Evolutionary conservation across 2,888 invertebrate species (phyloP), one percentile per base, ranked within the genome.

Genomic region (Dynastes grantii): DNA sequence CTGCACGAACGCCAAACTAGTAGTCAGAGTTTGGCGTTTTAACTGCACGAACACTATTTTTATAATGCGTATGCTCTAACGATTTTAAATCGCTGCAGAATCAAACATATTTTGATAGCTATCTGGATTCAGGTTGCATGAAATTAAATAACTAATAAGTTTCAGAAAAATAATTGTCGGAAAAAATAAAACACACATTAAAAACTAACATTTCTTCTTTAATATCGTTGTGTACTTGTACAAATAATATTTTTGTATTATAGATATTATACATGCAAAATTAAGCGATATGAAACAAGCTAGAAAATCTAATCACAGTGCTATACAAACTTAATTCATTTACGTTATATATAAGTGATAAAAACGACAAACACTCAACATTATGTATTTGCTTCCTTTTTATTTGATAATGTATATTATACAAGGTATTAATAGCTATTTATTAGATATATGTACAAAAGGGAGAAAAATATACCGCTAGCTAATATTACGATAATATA

Each of bases 281-380:
- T 76, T 63, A 79, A 77, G 80, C 79, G 73, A 78, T 79, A 81
- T 81, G 80, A 83, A 83, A 83, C 79, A 83, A 82, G 82, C 85
- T 84, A 85, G 84, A 83, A 84, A 81, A 84, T 85, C 85, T 86
- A 87, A 87, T 87, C 86, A 87, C 85, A 87, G 87, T 87, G 87
- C 87, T 86, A 85, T 86, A 85, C 85, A 86, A 85, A 76, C 80
- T 81, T 81, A 81, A 73, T 29, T 77, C 49, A 77, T 81, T 81
- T 81, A 75, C 27, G 79, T 79, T 63, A 61, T 75, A 75, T 71
- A 71, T 71, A 37, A 85, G 58, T 84, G 84, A 85, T 82, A 85
- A 84, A 85, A 86, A 85, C 85, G 83, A 83, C 83, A 83, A 85
- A 85, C 85, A 83, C 83, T 83, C 84, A 84, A 84, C 81, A 81